Evolutionary conservation across 2,113 vertebrate species (phyloP).

Genomic region (Psilopsiagon aurifrons): DNA sequence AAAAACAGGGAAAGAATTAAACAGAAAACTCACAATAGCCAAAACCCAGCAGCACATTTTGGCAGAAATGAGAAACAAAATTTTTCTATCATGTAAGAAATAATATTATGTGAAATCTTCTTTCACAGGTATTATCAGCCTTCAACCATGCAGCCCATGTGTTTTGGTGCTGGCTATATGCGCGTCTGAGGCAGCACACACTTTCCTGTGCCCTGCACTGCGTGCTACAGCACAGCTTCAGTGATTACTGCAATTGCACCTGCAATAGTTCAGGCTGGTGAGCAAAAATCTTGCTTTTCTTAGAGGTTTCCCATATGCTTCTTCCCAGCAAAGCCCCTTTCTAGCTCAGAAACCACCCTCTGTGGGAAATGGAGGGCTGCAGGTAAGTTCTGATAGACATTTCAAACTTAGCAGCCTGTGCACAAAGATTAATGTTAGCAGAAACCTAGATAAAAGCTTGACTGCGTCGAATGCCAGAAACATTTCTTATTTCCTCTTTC

Average conservation of each 20-base stretch:
- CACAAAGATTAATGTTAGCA: not conserved
- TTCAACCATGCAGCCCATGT: accelerated
- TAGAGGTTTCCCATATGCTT: not conserved
- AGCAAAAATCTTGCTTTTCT: not conserved
- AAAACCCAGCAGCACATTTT: not conserved
- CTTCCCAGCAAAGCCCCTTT: not conserved
- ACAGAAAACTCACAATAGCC: not conserved
- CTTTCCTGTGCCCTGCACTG: accelerated
- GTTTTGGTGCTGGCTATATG: not conserved
- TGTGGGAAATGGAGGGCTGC: not conserved
- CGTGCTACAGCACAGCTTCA: not conserved
- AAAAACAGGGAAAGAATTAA: not conserved
- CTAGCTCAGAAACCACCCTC: accelerated
- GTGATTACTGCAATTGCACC: accelerated
- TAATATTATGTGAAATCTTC: accelerated
- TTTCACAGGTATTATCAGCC: not conserved
- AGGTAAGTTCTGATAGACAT: not conserved
- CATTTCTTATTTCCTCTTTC: constrained; percentile 32
- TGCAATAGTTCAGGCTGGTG: not conserved
- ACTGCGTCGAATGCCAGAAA: not conserved
- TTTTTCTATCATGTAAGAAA: not conserved
- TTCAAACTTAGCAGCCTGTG: not conserved
- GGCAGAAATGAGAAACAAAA: not conserved
- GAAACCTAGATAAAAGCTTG: constrained; percentile 32
- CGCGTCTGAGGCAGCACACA: not conserved